These are phyloP conservation scores for Ormyrus thymus DNA, from an alignment of 2,888 invertebrate species.

Conservation along the genomic window DNA sequence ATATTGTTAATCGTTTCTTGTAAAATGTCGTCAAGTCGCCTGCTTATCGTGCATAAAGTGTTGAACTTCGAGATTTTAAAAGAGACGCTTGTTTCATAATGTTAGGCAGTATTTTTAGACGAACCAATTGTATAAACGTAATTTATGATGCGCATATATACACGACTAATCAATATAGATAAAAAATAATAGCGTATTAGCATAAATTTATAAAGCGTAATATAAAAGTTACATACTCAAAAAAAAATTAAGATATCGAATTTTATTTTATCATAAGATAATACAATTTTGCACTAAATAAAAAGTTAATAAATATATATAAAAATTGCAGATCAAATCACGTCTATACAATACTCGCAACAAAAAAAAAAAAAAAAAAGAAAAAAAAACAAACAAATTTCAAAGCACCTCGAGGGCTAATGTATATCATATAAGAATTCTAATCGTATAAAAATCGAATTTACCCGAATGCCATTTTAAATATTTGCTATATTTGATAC, in stretches of 20 bases:
- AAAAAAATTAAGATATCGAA: slow-evolving; percentile 44
- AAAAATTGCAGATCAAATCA: slow-evolving; percentile 33
- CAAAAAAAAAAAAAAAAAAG: not conserved
- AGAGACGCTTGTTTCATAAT: not conserved
- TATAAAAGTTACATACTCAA: slow-evolving; percentile 45
- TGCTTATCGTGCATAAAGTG: not conserved
- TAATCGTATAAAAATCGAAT: not conserved
- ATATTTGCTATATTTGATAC: slow-evolving; percentile 55
- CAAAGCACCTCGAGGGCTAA: slow-evolving; percentile 2
- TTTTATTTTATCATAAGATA: slow-evolving; percentile 53
- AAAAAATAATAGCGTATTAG: slow-evolving; percentile 49
- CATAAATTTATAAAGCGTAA: slow-evolving; percentile 44
- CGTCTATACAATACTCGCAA: slow-evolving; percentile 18
- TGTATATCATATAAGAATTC: slow-evolving; percentile 2
- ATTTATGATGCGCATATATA: slow-evolving; percentile 36
- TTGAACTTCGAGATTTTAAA: not conserved
- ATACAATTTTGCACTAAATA: slow-evolving; percentile 49
- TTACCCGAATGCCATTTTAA: slow-evolving; percentile 43
- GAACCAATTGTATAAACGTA: slow-evolving; percentile 44
- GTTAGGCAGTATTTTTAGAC: slow-evolving; percentile 8
- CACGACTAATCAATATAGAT: slow-evolving; percentile 39
- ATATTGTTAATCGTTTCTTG: not conserved
- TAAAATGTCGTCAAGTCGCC: not conserved
- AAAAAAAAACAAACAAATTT: slow-evolving; percentile 6
- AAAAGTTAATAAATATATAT: slow-evolving; percentile 40